Base-by-base conservation (phyloP, 2,888 invertebrate genomes). In the Scaeva pyrastri region DNA sequence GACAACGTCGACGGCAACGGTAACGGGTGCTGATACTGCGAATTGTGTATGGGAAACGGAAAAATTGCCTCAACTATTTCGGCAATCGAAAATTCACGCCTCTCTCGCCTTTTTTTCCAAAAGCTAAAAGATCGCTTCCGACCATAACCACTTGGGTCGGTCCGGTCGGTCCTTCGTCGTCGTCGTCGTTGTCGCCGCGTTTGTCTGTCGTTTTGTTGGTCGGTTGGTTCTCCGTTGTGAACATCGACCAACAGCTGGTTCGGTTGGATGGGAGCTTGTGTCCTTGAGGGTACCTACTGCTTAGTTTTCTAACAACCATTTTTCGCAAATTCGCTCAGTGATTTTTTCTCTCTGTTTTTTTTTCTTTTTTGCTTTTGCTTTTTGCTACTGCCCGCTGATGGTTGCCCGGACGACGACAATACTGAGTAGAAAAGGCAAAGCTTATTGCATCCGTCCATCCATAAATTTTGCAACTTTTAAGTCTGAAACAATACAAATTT, bases 401-500 rank as follows among this genome's bases (percentile, higher is more conserved):
- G 43, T 31, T 11, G 31, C 36, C 74, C 41, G 64, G 64, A 48
- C 31, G 64, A 73, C 43, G 16, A 41, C 66, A 48, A 66, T 48
- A 66, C 66, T 36, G 16, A 64, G 19, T n/a, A 62, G 73, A 77
- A 41, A 68, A 60, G 48, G 68, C 62, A 41, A 73, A 78, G 77
- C 86, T 86, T 86, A 86, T 86, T 86, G 86, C 86, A 78, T 74
- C 86, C 77, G 86, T 82, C 76, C 82, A 86, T 86, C 86, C 86
- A 86, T 86, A 86, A 86, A 86, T 86, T 86, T 86, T 82, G 86
- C 77, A 86, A 86, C 82, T 86, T 82, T 81, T 74, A 77, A 86
- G 86, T 86, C 86, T 78, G 86, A 71, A 86, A 86, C 81, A 86
- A 86, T 86, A 86, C 81, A 82, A 86, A 86, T 86, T 86, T 86